Evolutionary conservation across 92 coral and sea anemone species (phyloP), one percentile per base, ranked within the genome.

Genomic region (Ricordea florida): DNA sequence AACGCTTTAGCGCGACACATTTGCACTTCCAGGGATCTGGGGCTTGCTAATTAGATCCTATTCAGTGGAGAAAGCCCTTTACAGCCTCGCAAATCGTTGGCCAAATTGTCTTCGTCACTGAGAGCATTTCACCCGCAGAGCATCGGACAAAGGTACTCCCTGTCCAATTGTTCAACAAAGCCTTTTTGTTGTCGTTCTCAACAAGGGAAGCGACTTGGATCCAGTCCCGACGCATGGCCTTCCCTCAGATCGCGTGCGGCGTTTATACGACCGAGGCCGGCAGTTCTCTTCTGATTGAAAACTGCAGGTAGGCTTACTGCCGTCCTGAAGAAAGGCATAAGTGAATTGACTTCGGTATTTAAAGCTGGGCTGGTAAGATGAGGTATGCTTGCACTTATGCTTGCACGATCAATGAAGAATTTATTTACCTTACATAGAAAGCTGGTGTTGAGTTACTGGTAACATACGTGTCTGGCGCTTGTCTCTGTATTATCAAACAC

Each of bases 151-250:
- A 70, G 77, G 77, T 34, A 48, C 26, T 47, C 47, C 49, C 32
- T 34, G 32, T 33, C 50, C 47, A n/a, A 67, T n/a, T n/a, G n/a
- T n/a, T 45, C 48, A 49, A 67, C 62, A 49, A 67, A 67, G 48
- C 65, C 52, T 40, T 70, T 51, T 70, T 70, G 77, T 70, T 55
- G 64, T 55, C 65, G 75, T 67, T 35, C 15, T 38, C 20, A 53
- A 28, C 53, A 6, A 34, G 65, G 51, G 61, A 69, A 51, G 64
- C 52, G 52, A 37, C 77, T 70, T 70, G 77, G 65, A 41, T 70
- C 77, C 77, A 70, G 77, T 70, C 74, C 77, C 56, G 77, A 55
- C 77, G 77, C 77, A 70, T 70, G 77, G 66, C 77, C 31, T 70
- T 40, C 40, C 20, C 36, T 27, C 22, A 27, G 29, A 55, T 37